These are phyloP conservation scores for Bryconaethiops microstoma DNA, from an alignment of 2,797 vertebrate species.

Conservation along the genomic window DNA sequence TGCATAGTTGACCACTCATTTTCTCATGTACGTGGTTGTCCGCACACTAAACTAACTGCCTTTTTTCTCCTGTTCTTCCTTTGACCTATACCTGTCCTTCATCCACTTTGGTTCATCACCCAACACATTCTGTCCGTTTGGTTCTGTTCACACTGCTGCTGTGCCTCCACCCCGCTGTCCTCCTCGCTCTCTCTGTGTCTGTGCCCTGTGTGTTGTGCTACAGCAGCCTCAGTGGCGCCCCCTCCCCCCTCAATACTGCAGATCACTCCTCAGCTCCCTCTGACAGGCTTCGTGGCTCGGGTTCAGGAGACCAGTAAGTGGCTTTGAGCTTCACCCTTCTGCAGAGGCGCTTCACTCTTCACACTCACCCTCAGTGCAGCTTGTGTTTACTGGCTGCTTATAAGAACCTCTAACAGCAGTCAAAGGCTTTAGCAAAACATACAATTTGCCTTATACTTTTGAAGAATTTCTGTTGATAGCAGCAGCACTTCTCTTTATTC, in stretches of 20 bases:
- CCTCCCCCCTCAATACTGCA: conserved; percentile 91
- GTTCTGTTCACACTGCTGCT: conserved; percentile 23
- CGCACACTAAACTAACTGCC: conserved; percentile 55
- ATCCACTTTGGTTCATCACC: conserved; percentile 33
- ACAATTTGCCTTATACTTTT: not conserved
- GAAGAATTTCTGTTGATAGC: conserved; percentile 1
- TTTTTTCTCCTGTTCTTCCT: conserved; percentile 37
- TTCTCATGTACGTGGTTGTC: conserved; percentile 37
- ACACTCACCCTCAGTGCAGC: not conserved
- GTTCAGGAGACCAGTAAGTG: conserved; percentile 98
- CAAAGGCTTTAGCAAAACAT: not conserved
- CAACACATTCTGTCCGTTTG: conserved; percentile 24
- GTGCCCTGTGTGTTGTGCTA: conserved; percentile 38
- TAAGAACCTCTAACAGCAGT: not conserved
- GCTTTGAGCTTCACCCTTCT: conserved; percentile 45
- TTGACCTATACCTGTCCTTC: conserved; percentile 16
- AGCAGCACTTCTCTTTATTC: not conserved
- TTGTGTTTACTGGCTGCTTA: not conserved
- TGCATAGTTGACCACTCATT: conserved; percentile 25
- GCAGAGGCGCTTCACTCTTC: conserved; percentile 22
- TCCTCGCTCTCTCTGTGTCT: conserved; percentile 17
- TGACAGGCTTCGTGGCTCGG: conserved; percentile 97
- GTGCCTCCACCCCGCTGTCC: conserved; percentile 2
- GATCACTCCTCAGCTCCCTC: conserved; percentile 96
- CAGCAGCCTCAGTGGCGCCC: conserved; percentile 88